Evolutionary conservation across 2,888 invertebrate genomes (phyloP).

Genomic region (Hypselothyrea guttata): DNA sequence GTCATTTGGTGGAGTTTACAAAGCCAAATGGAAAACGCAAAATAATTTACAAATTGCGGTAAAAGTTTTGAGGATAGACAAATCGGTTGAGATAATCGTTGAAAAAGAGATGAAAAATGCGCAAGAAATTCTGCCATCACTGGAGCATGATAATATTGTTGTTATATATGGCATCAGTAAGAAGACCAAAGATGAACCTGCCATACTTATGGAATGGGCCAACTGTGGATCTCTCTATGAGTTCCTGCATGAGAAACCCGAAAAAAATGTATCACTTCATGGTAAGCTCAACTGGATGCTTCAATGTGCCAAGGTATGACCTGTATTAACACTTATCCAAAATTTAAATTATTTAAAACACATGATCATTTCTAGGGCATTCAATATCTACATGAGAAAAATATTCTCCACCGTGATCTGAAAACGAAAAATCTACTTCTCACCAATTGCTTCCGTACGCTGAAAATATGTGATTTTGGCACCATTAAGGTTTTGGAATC

Average conservation of each 20-base stretch:
- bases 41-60: neutral
- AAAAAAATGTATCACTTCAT: neutral
- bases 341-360: no score
- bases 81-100: neutral
- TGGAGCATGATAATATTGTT: slow-evolving; percentile 10
- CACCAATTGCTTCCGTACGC: neutral
- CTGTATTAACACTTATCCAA: no score
- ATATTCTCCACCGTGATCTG: slow-evolving; percentile 12
- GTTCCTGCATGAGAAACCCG: neutral
- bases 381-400: slow-evolving; percentile 5
- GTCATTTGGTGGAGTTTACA: neutral
- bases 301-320: slow-evolving; percentile 16
- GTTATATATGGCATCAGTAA: neutral
- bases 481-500: neutral
- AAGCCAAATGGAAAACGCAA: slow-evolving; percentile 1
- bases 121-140: neutral
- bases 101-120: neutral
- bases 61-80: neutral
- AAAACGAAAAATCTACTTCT: slow-evolving; percentile 12
- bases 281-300: slow-evolving; percentile 9
- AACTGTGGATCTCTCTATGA: slow-evolving; percentile 4
- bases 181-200: neutral
- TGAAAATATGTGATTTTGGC: slow-evolving; percentile 21
- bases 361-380: slow-evolving; percentile 10
- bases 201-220: slow-evolving; percentile 6